These are phyloP conservation scores for Sciurus vulgaris DNA, from an alignment of 2,797 vertebrate species.

Conservation along the genomic window DNA sequence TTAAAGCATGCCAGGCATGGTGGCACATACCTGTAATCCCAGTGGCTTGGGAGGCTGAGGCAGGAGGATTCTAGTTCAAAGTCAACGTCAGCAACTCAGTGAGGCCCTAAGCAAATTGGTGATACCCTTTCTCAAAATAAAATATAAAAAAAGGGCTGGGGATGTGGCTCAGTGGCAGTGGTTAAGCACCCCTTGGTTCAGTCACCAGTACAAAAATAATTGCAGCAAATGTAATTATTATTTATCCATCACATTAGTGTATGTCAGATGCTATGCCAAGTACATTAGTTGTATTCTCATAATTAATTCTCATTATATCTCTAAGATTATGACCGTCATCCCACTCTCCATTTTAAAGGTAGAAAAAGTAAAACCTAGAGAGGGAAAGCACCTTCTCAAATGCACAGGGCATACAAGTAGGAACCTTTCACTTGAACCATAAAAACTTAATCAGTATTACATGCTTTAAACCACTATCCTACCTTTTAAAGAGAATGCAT, in stretches of 20 bases:
- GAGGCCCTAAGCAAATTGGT: too few species aligned
- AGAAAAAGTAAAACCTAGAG: background rate
- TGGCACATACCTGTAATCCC: too few species aligned
- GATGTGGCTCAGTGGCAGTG: too few species aligned
- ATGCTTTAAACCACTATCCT: background rate
- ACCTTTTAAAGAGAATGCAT: background rate
- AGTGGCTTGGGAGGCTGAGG: too few species aligned
- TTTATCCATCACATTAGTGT: constrained; percentile 9
- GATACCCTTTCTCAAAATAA: too few species aligned
- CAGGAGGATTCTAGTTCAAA: too few species aligned
- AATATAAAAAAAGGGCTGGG: too few species aligned
- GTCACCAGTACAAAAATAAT: background rate
- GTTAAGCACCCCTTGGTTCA: too few species aligned
- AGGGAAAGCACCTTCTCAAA: background rate
- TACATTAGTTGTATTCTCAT: background rate
- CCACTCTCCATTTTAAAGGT: background rate
- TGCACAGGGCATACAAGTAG: background rate
- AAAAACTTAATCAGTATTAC: background rate
- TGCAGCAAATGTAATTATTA: background rate
- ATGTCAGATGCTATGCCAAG: background rate
- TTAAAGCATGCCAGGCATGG: background rate
- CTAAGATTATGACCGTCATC: background rate
- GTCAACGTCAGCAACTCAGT: too few species aligned
- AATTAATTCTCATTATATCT: background rate
- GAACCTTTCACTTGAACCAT: background rate